Base-by-base conservation (phyloP, 2,113 vertebrate species). In the Myrmecobius fasciatus region DNA sequence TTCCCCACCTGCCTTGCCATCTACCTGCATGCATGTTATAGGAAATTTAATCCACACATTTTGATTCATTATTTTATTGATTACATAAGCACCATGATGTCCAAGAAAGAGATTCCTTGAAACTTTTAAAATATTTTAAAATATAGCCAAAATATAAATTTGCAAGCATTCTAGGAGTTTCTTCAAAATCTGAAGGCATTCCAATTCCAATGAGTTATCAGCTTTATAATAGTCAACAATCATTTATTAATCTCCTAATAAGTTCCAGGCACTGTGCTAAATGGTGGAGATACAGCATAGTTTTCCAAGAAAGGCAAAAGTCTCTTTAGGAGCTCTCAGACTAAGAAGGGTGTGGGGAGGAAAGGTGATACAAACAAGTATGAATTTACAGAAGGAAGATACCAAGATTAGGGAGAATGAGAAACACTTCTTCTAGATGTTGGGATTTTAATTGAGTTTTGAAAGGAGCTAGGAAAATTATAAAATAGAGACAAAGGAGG, bases 21-120 rank as follows among this genome's bases (percentile, higher is more conserved):
- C 28, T 36, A 31, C 25, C 83, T 36, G 11, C 4, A 14, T 22
- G 8, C 53, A n/a, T 51, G 5, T 46, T 0, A 48, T 52, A 95
- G 46, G 51, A 75, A 51, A 6, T 6, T 0, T 0, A 24, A 60
- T 2, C 2, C 0, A 83, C 20, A 0, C 0, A n/a, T 52, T 88
- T 24, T 51, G 28, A 48, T 25, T 89, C 8, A 2, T 11, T 17
- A 47, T 52, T 47, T 1, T 3, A 1, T 7, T 31, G 10, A 0
- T 1, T 43, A 1, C 10, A 0, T 0, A 43, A n/a, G 22, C 2
- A 0, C 0, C 53, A 0, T 6, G 25, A 2, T 1, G 9, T 47
- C 53, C 53, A 28, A 14, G 90, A 43, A 25, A 25, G 89, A 46
- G 0, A 0, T 9, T 4, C 10, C 10, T 0, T 0, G 67, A 83